phyloP scores from a whole-genome alignment of 2,113 vertebrate genomes.

The Ovis aries region DNA sequence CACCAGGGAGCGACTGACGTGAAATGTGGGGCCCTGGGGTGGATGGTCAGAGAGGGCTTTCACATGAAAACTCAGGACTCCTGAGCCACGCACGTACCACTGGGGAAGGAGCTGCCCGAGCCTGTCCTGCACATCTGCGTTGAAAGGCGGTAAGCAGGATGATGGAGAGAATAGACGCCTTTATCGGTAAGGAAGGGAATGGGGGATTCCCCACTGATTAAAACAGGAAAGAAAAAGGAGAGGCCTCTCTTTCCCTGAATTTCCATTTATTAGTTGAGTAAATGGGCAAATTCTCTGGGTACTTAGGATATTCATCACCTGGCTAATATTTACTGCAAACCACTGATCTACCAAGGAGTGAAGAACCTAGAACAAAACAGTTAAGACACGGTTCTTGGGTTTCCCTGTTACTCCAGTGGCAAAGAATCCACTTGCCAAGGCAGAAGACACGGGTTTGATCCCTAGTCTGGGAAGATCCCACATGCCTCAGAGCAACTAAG shows the following conservation, averaged over 20 bases:
- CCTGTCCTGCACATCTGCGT: not conserved
- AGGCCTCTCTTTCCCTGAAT: not conserved
- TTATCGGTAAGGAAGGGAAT: not conserved
- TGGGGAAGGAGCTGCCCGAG: not conserved
- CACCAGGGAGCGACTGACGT: not conserved
- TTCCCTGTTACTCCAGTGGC: not conserved
- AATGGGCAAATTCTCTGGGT: not conserved
- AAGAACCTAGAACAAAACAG: not conserved
- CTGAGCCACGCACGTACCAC: not conserved
- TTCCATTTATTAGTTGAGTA: not conserved
- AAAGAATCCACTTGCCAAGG: not conserved
- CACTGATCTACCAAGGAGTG: too few species aligned
- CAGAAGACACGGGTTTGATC: not conserved
- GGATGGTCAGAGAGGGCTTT: not conserved
- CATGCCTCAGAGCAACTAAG: not conserved
- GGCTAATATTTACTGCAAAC: not conserved
- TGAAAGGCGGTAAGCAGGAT: not conserved
- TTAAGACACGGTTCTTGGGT: not conserved
- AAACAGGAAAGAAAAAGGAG: not conserved
- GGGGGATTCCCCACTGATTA: not conserved
- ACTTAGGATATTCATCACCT: not conserved
- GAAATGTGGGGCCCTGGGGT: not conserved
- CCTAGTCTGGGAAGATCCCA: not conserved
- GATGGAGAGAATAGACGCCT: not conserved
- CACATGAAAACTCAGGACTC: not conserved